Base-by-base conservation (phyloP, 2,797 vertebrate species). In the Rhadinocentrus ornatus region DNA sequence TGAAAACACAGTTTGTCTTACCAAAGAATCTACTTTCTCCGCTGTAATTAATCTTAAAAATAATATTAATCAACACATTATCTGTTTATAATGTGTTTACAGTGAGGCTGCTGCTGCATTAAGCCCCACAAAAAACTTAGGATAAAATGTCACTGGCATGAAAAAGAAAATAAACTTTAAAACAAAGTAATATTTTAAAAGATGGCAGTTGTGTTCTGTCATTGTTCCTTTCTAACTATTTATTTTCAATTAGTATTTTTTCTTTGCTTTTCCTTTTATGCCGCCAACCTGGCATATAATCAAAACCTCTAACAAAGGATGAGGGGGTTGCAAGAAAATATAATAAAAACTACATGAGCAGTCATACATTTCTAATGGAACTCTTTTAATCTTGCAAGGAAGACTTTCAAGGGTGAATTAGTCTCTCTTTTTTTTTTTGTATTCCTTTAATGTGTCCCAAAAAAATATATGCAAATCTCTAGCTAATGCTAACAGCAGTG, bases 381-480 rank as follows among this genome's bases (percentile, higher is more conserved):
- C 92, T 92, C 90, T 89, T 91, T 93, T 93, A 93, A 94, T 94
- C 93, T 93, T 89, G 91, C 92, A 90, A 93, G 86, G 84, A 89
- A 93, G 89, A 91, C 91, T 92, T 93, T 93, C 91, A 94, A 93
- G 91, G 91, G 91, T 92, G 93, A 92, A 95, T 95, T 94, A 92
- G 92, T 91, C 88, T 81, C 8, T 34, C 8, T 34, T 37, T 84
- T 92, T 94, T 93, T 90, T 90, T 92, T 93, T 93, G 91, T 94
- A 89, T 91, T 89, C 85, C 89, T 93, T 91, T 94, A 93, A 94
- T 92, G 89, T 91, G 91, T 93, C 92, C 87, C 86, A 93, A 86
- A 91, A 89, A 95, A 95, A 94, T 94, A 87, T 94, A 94, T 95
- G 94, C 94, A 95, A 94, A 94, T 94, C 93, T 94, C 89, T 71